Conservation (phyloP, 2,888 invertebrate genomes). For the Malacosoma neustria region DNA sequence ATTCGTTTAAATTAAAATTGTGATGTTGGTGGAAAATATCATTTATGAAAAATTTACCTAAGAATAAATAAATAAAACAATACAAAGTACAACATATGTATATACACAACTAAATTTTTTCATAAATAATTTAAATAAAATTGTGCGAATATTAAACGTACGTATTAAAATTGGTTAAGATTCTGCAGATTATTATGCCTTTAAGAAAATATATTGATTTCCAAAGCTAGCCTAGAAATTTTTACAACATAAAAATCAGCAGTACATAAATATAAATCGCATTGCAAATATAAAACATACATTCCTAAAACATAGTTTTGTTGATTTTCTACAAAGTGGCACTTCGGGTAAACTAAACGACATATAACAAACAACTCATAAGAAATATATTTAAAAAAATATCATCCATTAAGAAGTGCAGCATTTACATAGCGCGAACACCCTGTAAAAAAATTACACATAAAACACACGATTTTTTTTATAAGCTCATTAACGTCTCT, state of each 20-base stretch:
- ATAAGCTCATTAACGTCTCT: too few relatives aligned
- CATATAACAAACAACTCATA: constrained; percentile 12
- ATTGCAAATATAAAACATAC: constrained; percentile 3
- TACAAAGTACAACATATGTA: too few relatives aligned
- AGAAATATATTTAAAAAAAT: constrained; percentile 15
- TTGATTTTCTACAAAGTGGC: constrained; percentile 17
- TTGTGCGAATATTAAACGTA: neutral
- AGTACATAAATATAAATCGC: neutral
- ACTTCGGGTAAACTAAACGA: constrained; percentile 16
- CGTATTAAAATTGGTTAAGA: neutral
- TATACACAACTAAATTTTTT: too few relatives aligned
- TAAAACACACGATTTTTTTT: too few relatives aligned
- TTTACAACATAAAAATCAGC: neutral
- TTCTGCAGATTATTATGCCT: neutral
- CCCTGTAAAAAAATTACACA: constrained; percentile 49
- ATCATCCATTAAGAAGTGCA: constrained; percentile 13
- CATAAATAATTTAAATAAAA: too few relatives aligned
- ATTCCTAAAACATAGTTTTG: constrained; percentile 12
- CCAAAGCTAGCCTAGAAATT: constrained; percentile 3
- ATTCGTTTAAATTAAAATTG: too few relatives aligned
- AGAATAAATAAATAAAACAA: too few relatives aligned
- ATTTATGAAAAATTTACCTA: too few relatives aligned
- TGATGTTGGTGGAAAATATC: too few relatives aligned
- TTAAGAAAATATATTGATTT: neutral
- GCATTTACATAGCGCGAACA: constrained; percentile 48